Conservation (phyloP, 2,113 vertebrate species). For the Oryzias melastigma region DNA sequence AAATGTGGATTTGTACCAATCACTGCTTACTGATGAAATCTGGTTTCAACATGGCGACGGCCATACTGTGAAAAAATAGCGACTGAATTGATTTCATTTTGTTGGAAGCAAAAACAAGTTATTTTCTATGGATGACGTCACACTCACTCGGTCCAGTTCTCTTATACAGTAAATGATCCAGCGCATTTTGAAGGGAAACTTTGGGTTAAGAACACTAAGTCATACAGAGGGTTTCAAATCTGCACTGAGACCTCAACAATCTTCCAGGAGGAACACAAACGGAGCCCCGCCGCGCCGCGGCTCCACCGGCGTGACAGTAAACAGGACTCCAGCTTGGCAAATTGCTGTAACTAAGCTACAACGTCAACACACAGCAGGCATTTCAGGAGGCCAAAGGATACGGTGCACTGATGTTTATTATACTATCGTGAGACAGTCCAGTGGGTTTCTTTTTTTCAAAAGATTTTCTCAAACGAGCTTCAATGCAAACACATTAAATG, state of each 20-base stretch:
- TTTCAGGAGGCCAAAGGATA: constrained; percentile 12
- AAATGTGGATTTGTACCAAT: too few relatives aligned
- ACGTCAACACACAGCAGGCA: constrained; percentile 55
- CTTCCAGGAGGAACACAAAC: constrained; percentile 53
- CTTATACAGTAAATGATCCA: constrained; percentile 16
- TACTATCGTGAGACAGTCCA: constrained; percentile 3
- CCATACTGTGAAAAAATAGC: too few relatives aligned
- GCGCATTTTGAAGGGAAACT: not conserved
- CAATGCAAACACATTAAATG: constrained; percentile 15
- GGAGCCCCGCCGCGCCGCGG: constrained; percentile 54
- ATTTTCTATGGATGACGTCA: too few relatives aligned
- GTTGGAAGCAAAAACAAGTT: too few relatives aligned
- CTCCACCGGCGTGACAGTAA: constrained; percentile 61
- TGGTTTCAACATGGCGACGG: too few relatives aligned
- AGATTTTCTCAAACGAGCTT: constrained; percentile 6
- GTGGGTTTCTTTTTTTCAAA: not conserved
- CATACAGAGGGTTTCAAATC: constrained; percentile 15
- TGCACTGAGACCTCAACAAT: constrained; percentile 55
- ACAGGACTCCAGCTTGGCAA: constrained; percentile 50
- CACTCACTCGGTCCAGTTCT: too few relatives aligned
- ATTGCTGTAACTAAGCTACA: constrained; percentile 62
- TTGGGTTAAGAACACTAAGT: too few relatives aligned
- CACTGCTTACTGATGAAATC: too few relatives aligned
- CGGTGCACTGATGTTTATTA: constrained; percentile 1
- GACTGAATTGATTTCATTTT: too few relatives aligned